Evolutionary conservation across 2,797 vertebrate species (phyloP), one percentile per base, ranked within the genome.

Genomic region (Miichthys miiuy): DNA sequence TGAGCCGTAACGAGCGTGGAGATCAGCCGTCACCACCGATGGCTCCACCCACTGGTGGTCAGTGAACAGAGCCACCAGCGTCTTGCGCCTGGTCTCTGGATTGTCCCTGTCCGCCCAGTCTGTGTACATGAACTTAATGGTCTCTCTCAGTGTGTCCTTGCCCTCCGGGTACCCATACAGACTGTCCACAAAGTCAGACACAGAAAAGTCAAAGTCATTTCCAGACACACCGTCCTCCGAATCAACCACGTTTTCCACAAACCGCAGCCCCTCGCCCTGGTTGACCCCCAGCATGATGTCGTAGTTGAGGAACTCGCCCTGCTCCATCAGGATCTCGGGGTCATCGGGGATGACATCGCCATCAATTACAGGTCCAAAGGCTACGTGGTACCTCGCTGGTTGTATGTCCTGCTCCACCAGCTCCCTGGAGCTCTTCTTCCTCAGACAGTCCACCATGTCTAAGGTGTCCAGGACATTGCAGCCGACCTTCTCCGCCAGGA

Each of bases 91-190:
- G 2, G 97, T 99, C 92, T 99, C 98, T 0, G 97, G 97, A 89
- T 99, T 99, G 92, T 99, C 98, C 60, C 97, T 95, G 89, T 99
- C 98, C 0, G 98, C 98, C 98, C 98, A 99, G 93, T 99, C 98
- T 0, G 98, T 99, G 92, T 99, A 99, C 98, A 99, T 99, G 90
- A 99, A 99, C 92, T 99, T 99, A 85, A 99, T 99, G 92, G 98
- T 99, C 87, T 99, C 98, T 68, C 98, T 94, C 73, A 99, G 91
- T 0, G 97, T 99, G 88, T 99, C 98, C 85, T 99, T 99, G 64
- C 98, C 98, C 93, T 99, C 98, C 0, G 98, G 98, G 90, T 99
- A 99, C 68, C 98, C 98, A 0, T 99, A 99, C 9, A 99, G 94
- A 89, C 98, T 99, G 92, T 99, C 98, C 92, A 99, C 98, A 75